phyloP scores from a whole-genome alignment of 2,888 invertebrate genomes.

The Dicyrtomina minuta region DNA sequence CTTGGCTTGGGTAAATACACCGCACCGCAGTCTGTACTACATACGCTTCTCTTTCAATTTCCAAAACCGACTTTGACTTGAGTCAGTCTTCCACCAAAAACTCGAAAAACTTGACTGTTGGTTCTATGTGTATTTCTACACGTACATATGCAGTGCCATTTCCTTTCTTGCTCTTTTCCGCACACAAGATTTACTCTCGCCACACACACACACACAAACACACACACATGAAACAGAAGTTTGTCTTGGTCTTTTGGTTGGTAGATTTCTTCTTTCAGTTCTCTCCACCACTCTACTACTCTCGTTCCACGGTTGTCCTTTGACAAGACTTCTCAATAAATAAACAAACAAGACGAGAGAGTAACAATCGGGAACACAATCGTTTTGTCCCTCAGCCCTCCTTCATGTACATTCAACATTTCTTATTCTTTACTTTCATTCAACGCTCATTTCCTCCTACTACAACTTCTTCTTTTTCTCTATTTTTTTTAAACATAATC shows the following conservation, averaged over 20 bases:
- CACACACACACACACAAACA: too few relatives aligned
- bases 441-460: background rate
- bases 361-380: constrained; percentile 14
- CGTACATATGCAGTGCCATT: constrained; percentile 2
- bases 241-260: too few relatives aligned
- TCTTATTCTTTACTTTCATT: background rate
- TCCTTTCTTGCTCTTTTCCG: constrained; percentile 4
- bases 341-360: constrained; percentile 8
- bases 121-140: background rate
- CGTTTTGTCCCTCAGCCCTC: constrained; percentile 1
- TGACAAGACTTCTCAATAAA: constrained; percentile 11
- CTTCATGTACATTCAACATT: constrained; percentile 9
- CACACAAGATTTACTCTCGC: constrained; percentile 15
- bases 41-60: too few relatives aligned
- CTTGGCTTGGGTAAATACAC: too few relatives aligned
- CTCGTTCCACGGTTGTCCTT: background rate
- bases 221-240: too few relatives aligned
- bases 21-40: too few relatives aligned
- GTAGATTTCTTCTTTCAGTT: constrained; percentile 2
- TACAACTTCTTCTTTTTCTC: too few relatives aligned
- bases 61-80: too few relatives aligned
- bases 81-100: too few relatives aligned
- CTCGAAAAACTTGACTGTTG: too few relatives aligned
- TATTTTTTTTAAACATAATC: too few relatives aligned
- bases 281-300: too few relatives aligned